Conservation (phyloP, 2,888 invertebrate genomes). For the Cataglyphis rosenhaueri region DNA sequence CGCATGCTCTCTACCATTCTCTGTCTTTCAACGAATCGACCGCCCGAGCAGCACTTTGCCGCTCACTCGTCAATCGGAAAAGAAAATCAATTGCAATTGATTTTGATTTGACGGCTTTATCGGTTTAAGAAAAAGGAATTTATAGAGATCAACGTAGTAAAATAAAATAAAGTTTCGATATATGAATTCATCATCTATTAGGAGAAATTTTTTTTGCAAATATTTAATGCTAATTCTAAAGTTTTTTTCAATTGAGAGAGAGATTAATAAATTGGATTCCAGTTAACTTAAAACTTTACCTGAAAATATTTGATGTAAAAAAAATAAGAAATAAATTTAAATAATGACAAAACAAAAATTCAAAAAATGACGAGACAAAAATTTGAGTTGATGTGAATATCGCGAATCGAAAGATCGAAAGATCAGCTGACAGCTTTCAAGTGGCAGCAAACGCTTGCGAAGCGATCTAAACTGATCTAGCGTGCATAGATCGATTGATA, state of each 20-base stretch:
- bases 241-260: neutral
- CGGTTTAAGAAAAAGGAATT: constrained; percentile 23
- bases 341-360: neutral
- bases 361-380: neutral
- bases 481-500: constrained; percentile 44
- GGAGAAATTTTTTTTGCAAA: neutral
- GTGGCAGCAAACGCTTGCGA: neutral
- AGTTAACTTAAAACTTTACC: neutral
- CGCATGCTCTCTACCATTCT: constrained; percentile 14
- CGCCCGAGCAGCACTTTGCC: constrained; percentile 11
- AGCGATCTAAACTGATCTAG: constrained; percentile 22
- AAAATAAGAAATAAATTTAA: neutral
- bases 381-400: constrained; percentile 3
- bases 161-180: neutral
- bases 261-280: neutral
- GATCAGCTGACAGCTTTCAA: constrained; percentile 8
- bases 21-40: constrained; percentile 50
- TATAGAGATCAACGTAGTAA: neutral
- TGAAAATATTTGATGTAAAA: neutral
- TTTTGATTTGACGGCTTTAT: constrained; percentile 23
- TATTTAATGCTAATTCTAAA: neutral
- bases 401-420: constrained; percentile 1
- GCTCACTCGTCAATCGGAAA: neutral
- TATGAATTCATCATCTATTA: neutral
- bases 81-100: constrained; percentile 31